Percentiles rank a stretch among this genome's conserved stretches.
Conservation (phyloP, 2,888 invertebrate species). For the Nectonema munidae region DNA sequence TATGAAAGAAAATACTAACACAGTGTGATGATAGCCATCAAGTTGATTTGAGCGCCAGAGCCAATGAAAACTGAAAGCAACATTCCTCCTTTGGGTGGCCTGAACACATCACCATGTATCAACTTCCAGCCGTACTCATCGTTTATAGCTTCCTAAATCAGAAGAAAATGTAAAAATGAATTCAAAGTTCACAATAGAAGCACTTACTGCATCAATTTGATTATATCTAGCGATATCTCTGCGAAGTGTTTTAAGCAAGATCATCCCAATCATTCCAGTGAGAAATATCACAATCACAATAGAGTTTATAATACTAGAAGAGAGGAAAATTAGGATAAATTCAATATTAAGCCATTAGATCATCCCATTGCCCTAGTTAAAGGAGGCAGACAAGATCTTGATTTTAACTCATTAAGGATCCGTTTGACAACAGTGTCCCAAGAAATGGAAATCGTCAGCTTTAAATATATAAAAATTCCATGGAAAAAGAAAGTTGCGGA, state of each 20-base stretch:
- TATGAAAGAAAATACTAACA: slow-evolving; percentile 24
- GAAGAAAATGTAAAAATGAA: not conserved
- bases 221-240: slow-evolving; percentile 95
- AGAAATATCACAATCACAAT: slow-evolving; percentile 57
- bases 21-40: slow-evolving; percentile 70
- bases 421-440: too few species aligned
- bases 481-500: too few species aligned
- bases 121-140: slow-evolving; percentile 42
- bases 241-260: slow-evolving; percentile 66
- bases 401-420: too few species aligned
- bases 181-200: not conserved
- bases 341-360: not conserved
- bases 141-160: slow-evolving; percentile 35
- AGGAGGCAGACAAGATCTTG: too few species aligned
- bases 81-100: slow-evolving; percentile 54
- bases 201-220: slow-evolving; percentile 33
- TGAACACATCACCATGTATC: slow-evolving; percentile 33
- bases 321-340: slow-evolving; percentile 16
- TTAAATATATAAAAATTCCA: too few species aligned
- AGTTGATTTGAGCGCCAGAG: slow-evolving; percentile 71
- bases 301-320: slow-evolving; percentile 59
- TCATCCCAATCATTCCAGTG: slow-evolving; percentile 98
- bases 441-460: too few species aligned
- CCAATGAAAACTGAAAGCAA: slow-evolving; percentile 73
- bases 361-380: not conserved